A percentile compares a stretch with the other conserved stretches of the same genome.
These are phyloP conservation scores for Tuta absoluta DNA, from an alignment of 2,888 invertebrate genomes.

Conservation along the genomic window DNA sequence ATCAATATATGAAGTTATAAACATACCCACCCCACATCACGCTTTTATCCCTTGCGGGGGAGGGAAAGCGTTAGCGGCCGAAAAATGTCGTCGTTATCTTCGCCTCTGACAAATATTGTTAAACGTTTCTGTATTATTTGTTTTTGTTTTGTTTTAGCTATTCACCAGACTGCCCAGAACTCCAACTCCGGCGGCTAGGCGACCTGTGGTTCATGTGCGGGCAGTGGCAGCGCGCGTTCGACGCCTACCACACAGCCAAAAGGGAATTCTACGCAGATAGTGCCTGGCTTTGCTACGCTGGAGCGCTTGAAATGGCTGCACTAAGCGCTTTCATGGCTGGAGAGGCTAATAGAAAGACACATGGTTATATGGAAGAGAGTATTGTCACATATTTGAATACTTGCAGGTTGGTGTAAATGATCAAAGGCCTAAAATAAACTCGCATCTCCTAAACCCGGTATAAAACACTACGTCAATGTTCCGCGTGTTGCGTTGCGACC, in stretches of 20 bases:
- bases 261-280: constrained; percentile 98
- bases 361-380: constrained; percentile 97
- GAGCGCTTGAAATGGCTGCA: constrained; percentile 98
- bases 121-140: not conserved
- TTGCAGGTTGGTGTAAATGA: constrained; percentile 84
- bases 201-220: constrained; percentile 98
- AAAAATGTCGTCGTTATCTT: too few species aligned
- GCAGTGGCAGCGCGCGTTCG: constrained; percentile 94
- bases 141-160: constrained; percentile 80
- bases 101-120: too few species aligned
- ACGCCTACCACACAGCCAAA: constrained; percentile 97
- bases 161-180: constrained; percentile 91
- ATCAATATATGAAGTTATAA: too few species aligned
- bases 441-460: too few species aligned
- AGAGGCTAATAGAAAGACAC: constrained; percentile 88
- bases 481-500: too few species aligned
- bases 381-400: constrained; percentile 94
- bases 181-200: constrained; percentile 95
- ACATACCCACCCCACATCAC: too few species aligned
- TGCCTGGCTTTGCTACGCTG: constrained; percentile 98
- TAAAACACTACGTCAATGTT: too few species aligned
- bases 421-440: too few species aligned
- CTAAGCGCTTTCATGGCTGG: constrained; percentile 94
- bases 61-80: too few species aligned
- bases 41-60: too few species aligned